A percentile compares a stretch with the other conserved stretches of the same genome.
Evolutionary conservation across 2,888 invertebrate species (phyloP).

Genomic region (Sclerodermus sp.): DNA sequence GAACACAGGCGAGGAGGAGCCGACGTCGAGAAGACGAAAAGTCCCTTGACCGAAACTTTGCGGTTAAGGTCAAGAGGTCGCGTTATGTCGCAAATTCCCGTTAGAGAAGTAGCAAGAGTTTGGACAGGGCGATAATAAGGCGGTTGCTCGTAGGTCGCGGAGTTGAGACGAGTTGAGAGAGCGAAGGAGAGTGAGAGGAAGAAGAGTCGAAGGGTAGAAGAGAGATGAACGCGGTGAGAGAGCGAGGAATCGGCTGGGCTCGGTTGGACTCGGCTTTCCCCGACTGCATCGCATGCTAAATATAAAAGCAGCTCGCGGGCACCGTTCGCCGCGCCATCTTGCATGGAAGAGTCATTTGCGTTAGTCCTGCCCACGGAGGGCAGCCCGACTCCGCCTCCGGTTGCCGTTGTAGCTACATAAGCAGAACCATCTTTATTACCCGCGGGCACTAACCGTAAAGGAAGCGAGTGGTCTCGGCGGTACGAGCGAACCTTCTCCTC

Average conservation of each 20-base stretch:
- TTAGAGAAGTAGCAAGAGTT: too few species aligned
- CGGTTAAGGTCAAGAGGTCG: too few species aligned
- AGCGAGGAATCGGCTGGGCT: neutral
- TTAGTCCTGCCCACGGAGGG: slow-evolving; percentile 61
- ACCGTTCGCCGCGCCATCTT: slow-evolving; percentile 59
- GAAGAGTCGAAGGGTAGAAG: too few species aligned
- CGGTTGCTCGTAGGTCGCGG: too few species aligned
- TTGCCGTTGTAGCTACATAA: slow-evolving; percentile 50
- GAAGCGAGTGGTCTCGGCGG: slow-evolving; percentile 39
- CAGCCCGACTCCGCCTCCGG: slow-evolving; percentile 60
- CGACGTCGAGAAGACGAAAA: too few species aligned
- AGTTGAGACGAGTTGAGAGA: too few species aligned
- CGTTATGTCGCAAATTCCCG: too few species aligned
- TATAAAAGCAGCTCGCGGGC: slow-evolving; percentile 50
- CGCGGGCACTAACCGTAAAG: slow-evolving; percentile 54
- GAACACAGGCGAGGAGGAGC: too few species aligned
- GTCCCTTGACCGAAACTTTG: too few species aligned
- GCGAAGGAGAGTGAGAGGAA: too few species aligned
- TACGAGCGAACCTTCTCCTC: neutral
- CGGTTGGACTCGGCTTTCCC: slow-evolving; percentile 12
- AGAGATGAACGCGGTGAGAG: too few species aligned
- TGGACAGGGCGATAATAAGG: too few species aligned
- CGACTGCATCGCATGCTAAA: slow-evolving; percentile 46
- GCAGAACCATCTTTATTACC: slow-evolving; percentile 60
- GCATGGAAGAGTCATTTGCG: slow-evolving; percentile 61